Conservation (phyloP, 2,113 vertebrate genomes). For the Sterrhoptilus dennistouni region DNA sequence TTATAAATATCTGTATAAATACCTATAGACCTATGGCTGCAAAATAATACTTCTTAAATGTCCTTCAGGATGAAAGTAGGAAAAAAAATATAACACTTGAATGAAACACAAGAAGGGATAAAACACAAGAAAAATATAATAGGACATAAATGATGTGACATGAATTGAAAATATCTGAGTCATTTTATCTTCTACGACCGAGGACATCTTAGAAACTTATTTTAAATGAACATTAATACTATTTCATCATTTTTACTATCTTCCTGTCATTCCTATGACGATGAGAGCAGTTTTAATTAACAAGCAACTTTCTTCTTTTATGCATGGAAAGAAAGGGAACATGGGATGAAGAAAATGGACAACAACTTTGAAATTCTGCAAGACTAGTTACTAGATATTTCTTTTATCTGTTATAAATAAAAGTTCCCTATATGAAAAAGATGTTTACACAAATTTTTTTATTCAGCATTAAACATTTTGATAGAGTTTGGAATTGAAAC, state of each 20-base stretch:
- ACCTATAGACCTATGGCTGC: neutral
- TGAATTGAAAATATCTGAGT: neutral
- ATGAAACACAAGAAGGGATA: neutral
- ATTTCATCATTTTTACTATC: neutral
- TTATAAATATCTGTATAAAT: neutral
- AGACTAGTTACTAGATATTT: neutral
- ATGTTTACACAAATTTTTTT: neutral
- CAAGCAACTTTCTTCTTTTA: neutral
- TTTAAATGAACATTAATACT: neutral
- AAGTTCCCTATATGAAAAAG: neutral
- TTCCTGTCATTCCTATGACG: neutral
- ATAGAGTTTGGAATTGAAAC: neutral
- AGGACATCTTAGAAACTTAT: neutral
- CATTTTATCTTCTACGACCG: neutral
- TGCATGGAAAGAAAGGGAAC: neutral
- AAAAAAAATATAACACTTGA: neutral
- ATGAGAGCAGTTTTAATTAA: neutral
- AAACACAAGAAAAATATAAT: neutral
- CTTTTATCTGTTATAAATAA: neutral
- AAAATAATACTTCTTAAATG: neutral
- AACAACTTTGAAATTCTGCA: neutral
- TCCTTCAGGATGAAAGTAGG: neutral
- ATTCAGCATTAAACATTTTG: neutral
- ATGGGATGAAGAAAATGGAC: neutral
- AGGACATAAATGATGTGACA: accelerated